Conservation (phyloP, 1,140 invertebrate genomes). For the Tribolium madens region DNA sequence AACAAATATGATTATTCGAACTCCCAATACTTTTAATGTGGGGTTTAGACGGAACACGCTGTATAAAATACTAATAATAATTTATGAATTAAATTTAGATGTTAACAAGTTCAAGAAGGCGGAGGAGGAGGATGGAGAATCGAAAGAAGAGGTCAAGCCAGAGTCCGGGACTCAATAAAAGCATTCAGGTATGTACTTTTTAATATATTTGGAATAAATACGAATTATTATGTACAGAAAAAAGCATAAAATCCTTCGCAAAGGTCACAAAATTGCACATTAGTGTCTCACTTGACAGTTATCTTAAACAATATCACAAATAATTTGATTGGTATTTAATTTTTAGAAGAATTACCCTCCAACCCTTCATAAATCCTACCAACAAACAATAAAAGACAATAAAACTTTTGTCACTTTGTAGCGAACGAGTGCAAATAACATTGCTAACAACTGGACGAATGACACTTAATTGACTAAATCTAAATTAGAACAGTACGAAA, state of each 20-base stretch:
- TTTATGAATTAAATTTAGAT: constrained; percentile 57
- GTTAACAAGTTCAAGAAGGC: constrained; percentile 68
- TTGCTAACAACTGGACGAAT: constrained; percentile 28
- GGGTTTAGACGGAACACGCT: too few species aligned
- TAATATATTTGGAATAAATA: constrained; percentile 41
- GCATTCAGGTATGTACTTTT: neutral
- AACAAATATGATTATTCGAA: too few species aligned
- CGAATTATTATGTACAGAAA: constrained; percentile 36
- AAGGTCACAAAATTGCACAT: constrained; percentile 32
- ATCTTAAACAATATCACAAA: constrained; percentile 23
- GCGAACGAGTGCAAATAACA: constrained; percentile 36
- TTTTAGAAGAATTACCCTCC: constrained; percentile 2
- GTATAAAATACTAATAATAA: too few species aligned
- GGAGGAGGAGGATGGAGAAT: constrained; percentile 47
- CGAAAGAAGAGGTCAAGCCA: constrained; percentile 6
- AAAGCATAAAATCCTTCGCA: constrained; percentile 34
- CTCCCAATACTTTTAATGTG: too few species aligned
- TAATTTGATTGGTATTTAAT: constrained; percentile 28
- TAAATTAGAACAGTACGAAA: constrained; percentile 4
- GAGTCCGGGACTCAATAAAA: neutral
- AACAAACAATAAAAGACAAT: neutral
- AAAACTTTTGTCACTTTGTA: neutral
- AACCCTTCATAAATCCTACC: neutral
- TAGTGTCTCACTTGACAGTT: constrained; percentile 19
- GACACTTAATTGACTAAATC: constrained; percentile 27